Conservation (phyloP, 1,140 invertebrate genomes). For the Solenopsis fugax region DNA sequence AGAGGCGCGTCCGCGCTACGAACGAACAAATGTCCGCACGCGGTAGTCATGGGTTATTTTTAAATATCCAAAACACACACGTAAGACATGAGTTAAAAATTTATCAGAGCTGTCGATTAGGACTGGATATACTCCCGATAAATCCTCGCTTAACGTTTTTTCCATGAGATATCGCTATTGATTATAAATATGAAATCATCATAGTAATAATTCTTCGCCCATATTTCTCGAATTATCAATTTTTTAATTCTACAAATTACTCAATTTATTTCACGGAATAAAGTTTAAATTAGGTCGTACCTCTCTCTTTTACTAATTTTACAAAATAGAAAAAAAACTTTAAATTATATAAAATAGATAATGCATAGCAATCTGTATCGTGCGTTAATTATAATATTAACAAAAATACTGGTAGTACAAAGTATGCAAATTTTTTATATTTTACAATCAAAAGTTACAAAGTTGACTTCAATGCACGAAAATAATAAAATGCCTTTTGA, state of each 20-base stretch:
- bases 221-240: background rate
- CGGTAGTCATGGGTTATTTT: constrained; percentile 75
- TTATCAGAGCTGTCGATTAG: background rate
- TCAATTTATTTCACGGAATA: background rate
- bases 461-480: background rate
- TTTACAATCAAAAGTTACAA: background rate
- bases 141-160: background rate
- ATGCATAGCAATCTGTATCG: background rate
- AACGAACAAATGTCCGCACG: background rate
- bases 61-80: constrained; percentile 50
- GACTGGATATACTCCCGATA: background rate
- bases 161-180: background rate
- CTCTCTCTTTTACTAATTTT: background rate
- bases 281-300: background rate
- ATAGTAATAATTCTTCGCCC: background rate
- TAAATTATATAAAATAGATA: background rate
- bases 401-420: background rate
- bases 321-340: background rate
- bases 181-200: too few relatives aligned
- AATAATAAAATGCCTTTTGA: background rate
- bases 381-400: background rate
- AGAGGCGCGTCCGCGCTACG: constrained; percentile 19
- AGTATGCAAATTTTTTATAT: background rate
- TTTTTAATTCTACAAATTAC: background rate
- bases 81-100: background rate